phyloP scores from a whole-genome alignment of 1,140 invertebrate species.

The Oedothorax gibbosus region DNA sequence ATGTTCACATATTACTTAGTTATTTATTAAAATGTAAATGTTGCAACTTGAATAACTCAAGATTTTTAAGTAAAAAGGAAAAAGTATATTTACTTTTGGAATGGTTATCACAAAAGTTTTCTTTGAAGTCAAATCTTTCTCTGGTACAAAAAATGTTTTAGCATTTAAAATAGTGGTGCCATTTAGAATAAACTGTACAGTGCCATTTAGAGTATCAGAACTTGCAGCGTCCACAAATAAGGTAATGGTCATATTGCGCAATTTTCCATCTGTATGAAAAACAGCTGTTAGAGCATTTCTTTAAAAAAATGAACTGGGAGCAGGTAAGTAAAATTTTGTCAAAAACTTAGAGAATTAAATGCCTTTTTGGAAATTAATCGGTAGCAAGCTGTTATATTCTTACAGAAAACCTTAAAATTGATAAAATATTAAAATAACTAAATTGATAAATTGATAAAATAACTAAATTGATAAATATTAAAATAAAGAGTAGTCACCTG shows the following conservation, averaged over 20 bases:
- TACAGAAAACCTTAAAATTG: too few species aligned
- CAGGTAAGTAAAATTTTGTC: too few species aligned
- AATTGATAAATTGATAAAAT: too few species aligned
- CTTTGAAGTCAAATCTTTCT: constrained; percentile 18
- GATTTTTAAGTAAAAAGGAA: background rate
- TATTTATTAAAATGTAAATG: background rate
- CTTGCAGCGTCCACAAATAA: constrained; percentile 24
- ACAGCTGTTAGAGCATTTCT: background rate
- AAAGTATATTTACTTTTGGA: constrained; percentile 8
- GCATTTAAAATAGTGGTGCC: background rate
- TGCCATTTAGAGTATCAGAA: constrained; percentile 11
- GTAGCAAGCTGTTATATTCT: too few species aligned
- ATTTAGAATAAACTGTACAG: constrained; percentile 22
- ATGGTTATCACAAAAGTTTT: constrained; percentile 8
- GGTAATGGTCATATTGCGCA: constrained; percentile 5
- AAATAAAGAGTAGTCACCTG: constrained; percentile 13
- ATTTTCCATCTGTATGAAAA: constrained; percentile 9
- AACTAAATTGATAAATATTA: background rate
- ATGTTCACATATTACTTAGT: background rate
- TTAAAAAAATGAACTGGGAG: too few species aligned
- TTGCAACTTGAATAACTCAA: background rate
- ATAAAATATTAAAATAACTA: too few species aligned
- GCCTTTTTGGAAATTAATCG: too few species aligned
- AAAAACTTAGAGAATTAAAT: too few species aligned
- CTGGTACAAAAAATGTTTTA: constrained; percentile 5